Evolutionary conservation across 2,888 invertebrate species (phyloP).

Genomic region (Euplagia quadripunctaria): DNA sequence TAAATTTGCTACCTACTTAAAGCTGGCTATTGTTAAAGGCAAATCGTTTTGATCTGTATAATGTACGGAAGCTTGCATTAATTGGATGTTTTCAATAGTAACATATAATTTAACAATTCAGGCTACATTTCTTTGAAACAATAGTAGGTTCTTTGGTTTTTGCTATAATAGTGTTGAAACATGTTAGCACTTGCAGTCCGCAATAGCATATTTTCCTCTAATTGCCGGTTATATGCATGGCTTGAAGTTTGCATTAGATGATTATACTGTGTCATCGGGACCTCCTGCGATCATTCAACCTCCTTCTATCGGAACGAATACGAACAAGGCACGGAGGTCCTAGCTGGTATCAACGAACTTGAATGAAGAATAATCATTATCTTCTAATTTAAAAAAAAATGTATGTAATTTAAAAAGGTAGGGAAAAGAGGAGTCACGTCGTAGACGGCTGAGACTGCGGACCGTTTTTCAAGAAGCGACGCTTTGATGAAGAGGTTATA

Average conservation of each 20-base stretch:
- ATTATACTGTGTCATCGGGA: too few relatives aligned
- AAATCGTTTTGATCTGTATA: constrained; percentile 23
- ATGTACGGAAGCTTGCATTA: constrained; percentile 34
- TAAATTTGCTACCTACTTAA: constrained; percentile 29
- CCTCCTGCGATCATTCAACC: too few relatives aligned
- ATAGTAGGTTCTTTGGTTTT: constrained; percentile 17
- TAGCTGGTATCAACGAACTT: too few relatives aligned
- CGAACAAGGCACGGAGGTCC: too few relatives aligned
- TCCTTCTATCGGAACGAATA: too few relatives aligned
- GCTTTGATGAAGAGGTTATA: too few relatives aligned
- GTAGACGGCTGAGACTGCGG: too few relatives aligned
- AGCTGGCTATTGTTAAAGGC: constrained; percentile 32
- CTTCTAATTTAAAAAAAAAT: too few relatives aligned
- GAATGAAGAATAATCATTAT: too few relatives aligned
- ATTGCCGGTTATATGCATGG: neutral
- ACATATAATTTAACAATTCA: constrained; percentile 27
- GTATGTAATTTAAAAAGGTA: too few relatives aligned
- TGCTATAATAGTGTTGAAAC: neutral
- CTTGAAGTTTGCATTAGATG: neutral
- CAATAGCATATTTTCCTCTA: neutral
- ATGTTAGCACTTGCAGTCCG: neutral
- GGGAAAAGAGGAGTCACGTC: too few relatives aligned
- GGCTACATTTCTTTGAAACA: constrained; percentile 28
- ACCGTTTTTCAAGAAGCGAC: too few relatives aligned
- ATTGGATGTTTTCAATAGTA: constrained; percentile 30